These are phyloP conservation scores for Caenorhabditis drosophilae DNA, from an alignment of 2,888 invertebrate genomes.

Conservation along the genomic window DNA sequence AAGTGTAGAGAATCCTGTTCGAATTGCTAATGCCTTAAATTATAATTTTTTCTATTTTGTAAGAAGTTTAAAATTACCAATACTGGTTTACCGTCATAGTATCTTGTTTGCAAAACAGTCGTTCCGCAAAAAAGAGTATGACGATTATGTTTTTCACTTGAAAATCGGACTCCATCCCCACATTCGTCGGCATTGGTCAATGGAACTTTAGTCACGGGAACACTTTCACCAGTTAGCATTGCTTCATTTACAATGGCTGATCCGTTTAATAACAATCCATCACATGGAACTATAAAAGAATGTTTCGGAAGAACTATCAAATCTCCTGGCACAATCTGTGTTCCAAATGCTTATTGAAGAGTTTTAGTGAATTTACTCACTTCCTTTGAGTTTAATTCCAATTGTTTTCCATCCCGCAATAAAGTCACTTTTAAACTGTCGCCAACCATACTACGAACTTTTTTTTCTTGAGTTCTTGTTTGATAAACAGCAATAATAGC, in stretches of 20 bases:
- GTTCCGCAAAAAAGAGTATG: conserved; percentile 91
- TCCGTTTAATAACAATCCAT: conserved; percentile 84
- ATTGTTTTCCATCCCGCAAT: conserved; percentile 46
- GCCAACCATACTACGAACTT: conserved; percentile 78
- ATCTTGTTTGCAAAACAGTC: conserved; percentile 83
- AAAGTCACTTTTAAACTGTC: conserved; percentile 1
- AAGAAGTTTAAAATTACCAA: conserved; percentile 3
- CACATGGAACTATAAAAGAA: conserved; percentile 79
- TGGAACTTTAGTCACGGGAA: conserved; percentile 84
- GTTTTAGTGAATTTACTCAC: conserved; percentile 6
- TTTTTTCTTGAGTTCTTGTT: conserved; percentile 80
- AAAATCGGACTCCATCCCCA: conserved; percentile 69
- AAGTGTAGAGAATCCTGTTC: conserved; percentile 75
- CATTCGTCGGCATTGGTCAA: conserved; percentile 59
- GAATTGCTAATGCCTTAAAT: conserved; percentile 79
- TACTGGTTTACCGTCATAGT: conserved; percentile 69
- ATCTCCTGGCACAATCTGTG: conserved; percentile 76
- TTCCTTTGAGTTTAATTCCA: conserved; percentile 25
- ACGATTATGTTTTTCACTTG: conserved; percentile 79
- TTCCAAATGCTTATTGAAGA: background rate
- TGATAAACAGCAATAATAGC: conserved; percentile 71
- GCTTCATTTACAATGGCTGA: conserved; percentile 91
- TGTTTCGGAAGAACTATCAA: conserved; percentile 77
- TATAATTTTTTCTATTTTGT: too few species aligned
- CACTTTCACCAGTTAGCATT: conserved; percentile 92